Conservation (phyloP, 1,140 invertebrate genomes). For the Hirudo medicinalis region DNA sequence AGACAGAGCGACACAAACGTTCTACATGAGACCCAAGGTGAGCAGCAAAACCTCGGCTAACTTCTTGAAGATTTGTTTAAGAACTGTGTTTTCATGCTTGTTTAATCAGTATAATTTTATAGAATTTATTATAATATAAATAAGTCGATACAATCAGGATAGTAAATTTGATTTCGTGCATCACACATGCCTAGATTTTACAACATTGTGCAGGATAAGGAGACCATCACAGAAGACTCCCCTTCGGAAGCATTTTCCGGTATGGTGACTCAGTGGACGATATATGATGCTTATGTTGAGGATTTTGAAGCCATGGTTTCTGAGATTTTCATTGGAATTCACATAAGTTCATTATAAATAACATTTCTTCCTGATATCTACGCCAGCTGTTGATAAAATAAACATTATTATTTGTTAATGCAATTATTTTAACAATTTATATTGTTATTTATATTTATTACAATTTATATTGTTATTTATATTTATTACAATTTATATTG, state of each 20-base stretch:
- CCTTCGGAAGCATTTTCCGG: constrained; percentile 60
- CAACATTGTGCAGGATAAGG: constrained; percentile 36
- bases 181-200: too few relatives aligned
- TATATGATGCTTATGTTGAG: constrained; percentile 66
- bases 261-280: constrained; percentile 70
- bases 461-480: too few relatives aligned
- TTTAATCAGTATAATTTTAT: background rate
- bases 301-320: constrained; percentile 40
- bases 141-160: too few relatives aligned
- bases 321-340: background rate
- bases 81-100: constrained; percentile 1
- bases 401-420: too few relatives aligned
- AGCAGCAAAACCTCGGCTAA: constrained; percentile 26
- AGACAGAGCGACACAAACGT: constrained; percentile 72
- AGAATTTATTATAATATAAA: too few relatives aligned
- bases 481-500: too few relatives aligned
- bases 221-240: constrained; percentile 73
- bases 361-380: too few relatives aligned
- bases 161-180: too few relatives aligned
- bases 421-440: too few relatives aligned
- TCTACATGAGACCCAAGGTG: constrained; percentile 61
- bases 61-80: constrained; percentile 8
- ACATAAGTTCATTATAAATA: too few relatives aligned
- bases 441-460: too few relatives aligned
- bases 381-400: too few relatives aligned